phyloP scores from a whole-genome alignment of 2,888 invertebrate genomes.

The Pegoplata infirma region DNA sequence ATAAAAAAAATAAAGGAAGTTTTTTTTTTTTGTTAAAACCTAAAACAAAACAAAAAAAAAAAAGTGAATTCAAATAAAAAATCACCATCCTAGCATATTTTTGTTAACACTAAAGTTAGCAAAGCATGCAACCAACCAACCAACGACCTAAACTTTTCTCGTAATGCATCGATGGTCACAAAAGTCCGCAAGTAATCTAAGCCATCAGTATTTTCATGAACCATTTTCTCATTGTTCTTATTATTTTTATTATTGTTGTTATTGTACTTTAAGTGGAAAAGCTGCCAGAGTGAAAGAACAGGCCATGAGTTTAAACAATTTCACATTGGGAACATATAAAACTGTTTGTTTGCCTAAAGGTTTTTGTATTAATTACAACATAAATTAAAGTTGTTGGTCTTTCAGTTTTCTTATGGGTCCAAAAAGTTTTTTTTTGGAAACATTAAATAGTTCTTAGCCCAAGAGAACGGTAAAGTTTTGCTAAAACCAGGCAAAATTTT shows the following conservation, averaged over 20 bases:
- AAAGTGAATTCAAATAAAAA: slow-evolving; percentile 9
- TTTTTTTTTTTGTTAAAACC: background rate
- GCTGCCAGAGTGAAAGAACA: background rate
- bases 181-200: slow-evolving; percentile 53
- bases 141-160: background rate
- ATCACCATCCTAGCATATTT: background rate
- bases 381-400: slow-evolving; percentile 33
- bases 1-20: background rate
- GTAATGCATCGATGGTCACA: slow-evolving; percentile 51
- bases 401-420: background rate
- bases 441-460: background rate
- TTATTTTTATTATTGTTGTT: background rate
- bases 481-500: background rate
- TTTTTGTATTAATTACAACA: slow-evolving; percentile 39
- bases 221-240: slow-evolving; percentile 7
- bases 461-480: background rate
- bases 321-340: background rate
- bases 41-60: slow-evolving; percentile 1
- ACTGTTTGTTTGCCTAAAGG: slow-evolving; percentile 19
- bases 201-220: slow-evolving; percentile 48
- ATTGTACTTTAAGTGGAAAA: background rate
- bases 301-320: background rate
- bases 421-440: background rate
- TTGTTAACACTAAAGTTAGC: background rate
- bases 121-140: slow-evolving; percentile 5